phyloP scores from a whole-genome alignment of 2,888 invertebrate genomes.

The Plebejus anna region DNA sequence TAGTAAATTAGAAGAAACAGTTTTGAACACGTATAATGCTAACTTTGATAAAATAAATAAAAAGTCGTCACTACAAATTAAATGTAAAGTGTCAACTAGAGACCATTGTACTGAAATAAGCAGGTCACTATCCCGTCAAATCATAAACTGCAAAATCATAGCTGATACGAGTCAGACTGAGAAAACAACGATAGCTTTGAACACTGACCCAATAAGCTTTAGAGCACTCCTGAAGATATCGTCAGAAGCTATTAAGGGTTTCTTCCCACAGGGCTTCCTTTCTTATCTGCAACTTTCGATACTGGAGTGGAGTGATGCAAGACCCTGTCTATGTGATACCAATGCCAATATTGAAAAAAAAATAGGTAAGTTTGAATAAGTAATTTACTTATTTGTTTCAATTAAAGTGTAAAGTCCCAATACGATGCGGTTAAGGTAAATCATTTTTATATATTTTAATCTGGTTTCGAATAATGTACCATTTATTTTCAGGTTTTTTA shows the following conservation, averaged over 20 bases:
- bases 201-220: conserved; percentile 64
- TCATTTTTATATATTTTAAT: not conserved
- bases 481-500: not conserved
- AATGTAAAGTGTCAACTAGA: conserved; percentile 55
- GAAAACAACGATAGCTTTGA: conserved; percentile 58
- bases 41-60: conserved; percentile 34
- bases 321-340: not conserved
- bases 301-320: conserved; percentile 30
- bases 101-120: conserved; percentile 57
- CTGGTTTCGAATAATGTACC: not conserved
- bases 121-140: conserved; percentile 41
- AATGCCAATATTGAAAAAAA: not conserved
- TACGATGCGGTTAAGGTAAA: too few species aligned
- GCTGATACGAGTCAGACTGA: not conserved
- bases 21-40: conserved; percentile 6
- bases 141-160: not conserved
- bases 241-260: conserved; percentile 51
- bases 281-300: conserved; percentile 44
- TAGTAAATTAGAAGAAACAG: not conserved
- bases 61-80: conserved; percentile 45
- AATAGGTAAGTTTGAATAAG: not conserved
- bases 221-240: conserved; percentile 55
- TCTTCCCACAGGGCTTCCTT: conserved; percentile 54
- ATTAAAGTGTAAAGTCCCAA: not conserved
- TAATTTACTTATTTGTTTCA: not conserved